Conservation (phyloP, 2,113 vertebrate genomes). For the Camelus dromedarius region DNA sequence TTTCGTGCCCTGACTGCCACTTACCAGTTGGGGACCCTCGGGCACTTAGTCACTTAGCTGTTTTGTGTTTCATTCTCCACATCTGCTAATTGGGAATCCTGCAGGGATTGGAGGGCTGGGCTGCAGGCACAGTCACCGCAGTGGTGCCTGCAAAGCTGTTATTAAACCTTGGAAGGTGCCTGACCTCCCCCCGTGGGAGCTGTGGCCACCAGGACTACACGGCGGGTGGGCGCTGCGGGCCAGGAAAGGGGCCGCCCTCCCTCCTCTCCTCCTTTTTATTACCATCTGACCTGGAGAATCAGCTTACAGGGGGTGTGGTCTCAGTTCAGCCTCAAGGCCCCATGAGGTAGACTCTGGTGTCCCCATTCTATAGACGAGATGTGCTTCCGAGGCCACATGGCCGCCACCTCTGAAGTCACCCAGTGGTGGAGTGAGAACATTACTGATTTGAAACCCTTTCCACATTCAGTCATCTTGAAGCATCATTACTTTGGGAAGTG, state of each 20-base stretch:
- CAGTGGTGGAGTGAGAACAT: not conserved
- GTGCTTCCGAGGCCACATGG: fast-evolving
- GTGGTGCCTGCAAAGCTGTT: fast-evolving
- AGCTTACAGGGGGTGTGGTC: fast-evolving
- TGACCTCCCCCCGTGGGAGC: fast-evolving
- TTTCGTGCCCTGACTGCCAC: not conserved
- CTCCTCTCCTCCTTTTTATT: not conserved
- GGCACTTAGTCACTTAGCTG: not conserved
- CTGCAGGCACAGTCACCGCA: not conserved
- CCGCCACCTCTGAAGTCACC: not conserved
- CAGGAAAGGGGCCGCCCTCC: fast-evolving
- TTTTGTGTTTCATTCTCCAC: not conserved
- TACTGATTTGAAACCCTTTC: too few relatives aligned
- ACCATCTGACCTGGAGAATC: not conserved
- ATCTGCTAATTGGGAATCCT: not conserved
- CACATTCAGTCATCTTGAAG: fast-evolving
- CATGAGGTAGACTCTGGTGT: not conserved
- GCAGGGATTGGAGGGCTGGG: not conserved
- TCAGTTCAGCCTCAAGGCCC: not conserved
- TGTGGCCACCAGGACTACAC: not conserved
- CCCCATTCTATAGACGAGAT: not conserved
- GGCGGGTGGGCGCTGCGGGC: too few relatives aligned
- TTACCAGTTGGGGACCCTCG: not conserved
- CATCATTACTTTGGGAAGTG: not conserved
- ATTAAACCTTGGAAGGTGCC: not conserved